Base-by-base conservation (phyloP, 2,888 invertebrate genomes). In the Pachydiplax longipennis region DNA sequence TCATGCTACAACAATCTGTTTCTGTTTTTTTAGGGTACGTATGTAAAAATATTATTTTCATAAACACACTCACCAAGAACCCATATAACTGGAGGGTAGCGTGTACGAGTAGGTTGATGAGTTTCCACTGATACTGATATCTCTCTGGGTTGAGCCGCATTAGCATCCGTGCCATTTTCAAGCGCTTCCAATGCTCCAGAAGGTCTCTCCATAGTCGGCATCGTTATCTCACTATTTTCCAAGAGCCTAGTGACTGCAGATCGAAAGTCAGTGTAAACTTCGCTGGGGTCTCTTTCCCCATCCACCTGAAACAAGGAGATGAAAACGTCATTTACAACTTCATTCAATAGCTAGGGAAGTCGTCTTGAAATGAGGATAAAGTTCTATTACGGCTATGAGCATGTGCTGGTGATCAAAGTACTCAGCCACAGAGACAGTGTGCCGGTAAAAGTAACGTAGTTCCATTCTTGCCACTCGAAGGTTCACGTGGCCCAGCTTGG, bases 381-480 rank as follows among this genome's bases (percentile, higher is more conserved):
- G 10, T 31, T 25, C 3, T 31, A 2, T 95, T 94, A 97, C 97
- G 94, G 96, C 95, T 92, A 96, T 94, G 80, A 97, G 94, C 95
- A 98, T 96, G 93, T 97, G 97, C 93, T 96, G 96, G 94, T 98
- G 98, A 93, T 98, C 98, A 93, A 97, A 98, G 94, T 98, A 98
- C 93, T 98, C 98, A 0, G 97, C 98, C 37, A 98, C 98, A 0
- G 98, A 98, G 96, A 98, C 97, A 90, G 98, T 98, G 94, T 97
- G 97, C 93, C 96, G 96, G 93, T 97, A 98, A 95, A 98, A 98
- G 95, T 98, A 98, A 93, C 96, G 96, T 91, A 98, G 95, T 94
- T 98, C 98, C 97, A 98, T 98, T 93, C 96, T 95, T 91, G 98
- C 98, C 92, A 98, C 95, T 91, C 97, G 97, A 92, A 98, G 96